Conservation (phyloP, 2,797 vertebrate species). For the Crocodylus rhombifer region DNA sequence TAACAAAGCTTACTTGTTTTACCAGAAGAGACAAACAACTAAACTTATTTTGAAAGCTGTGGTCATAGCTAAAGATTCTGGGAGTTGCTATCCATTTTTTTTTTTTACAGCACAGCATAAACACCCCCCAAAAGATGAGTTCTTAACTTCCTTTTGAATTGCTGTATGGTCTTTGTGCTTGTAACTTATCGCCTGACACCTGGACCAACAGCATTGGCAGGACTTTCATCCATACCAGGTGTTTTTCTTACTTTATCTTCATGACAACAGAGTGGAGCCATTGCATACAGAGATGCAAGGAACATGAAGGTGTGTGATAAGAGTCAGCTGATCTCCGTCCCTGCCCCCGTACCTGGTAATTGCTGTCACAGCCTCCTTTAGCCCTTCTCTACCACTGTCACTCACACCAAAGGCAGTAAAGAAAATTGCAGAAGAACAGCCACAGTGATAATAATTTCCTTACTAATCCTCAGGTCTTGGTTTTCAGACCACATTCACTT, state of each 20-base stretch:
- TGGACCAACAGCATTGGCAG: not conserved
- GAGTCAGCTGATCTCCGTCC: too few relatives aligned
- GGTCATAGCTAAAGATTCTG: not conserved
- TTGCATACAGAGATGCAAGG: too few relatives aligned
- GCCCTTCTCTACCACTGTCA: too few relatives aligned
- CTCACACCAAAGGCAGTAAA: not conserved
- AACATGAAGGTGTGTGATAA: too few relatives aligned
- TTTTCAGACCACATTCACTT: not conserved
- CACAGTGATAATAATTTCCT: not conserved
- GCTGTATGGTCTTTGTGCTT: not conserved
- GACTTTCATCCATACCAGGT: too few relatives aligned
- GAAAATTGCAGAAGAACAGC: not conserved
- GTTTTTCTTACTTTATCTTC: too few relatives aligned
- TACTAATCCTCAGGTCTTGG: not conserved
- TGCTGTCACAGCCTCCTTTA: too few relatives aligned
- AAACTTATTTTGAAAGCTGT: too few relatives aligned
- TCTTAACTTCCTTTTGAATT: not conserved
- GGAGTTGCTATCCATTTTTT: not conserved
- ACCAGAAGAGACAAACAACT: not conserved
- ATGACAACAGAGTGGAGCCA: not conserved
- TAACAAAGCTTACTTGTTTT: not conserved
- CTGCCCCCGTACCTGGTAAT: too few relatives aligned
- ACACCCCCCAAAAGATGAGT: accelerated
- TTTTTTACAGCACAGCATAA: not conserved
- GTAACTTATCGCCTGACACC: not conserved